These are phyloP conservation scores for Dendrocopos noguchii DNA, from an alignment of 2,113 vertebrate species.

Conservation along the genomic window DNA sequence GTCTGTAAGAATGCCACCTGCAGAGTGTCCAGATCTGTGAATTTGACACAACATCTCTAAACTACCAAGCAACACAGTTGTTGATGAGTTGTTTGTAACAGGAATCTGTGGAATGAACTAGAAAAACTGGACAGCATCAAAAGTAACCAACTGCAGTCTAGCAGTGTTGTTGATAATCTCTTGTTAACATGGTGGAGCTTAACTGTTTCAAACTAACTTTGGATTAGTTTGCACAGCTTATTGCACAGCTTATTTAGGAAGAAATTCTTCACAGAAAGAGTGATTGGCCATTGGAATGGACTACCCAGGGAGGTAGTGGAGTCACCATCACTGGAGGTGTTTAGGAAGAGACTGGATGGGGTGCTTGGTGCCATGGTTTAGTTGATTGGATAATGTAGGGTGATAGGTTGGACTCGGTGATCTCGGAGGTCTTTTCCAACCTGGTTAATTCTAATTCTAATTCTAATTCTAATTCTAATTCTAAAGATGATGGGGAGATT, in stretches of 20 bases:
- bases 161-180: neutral
- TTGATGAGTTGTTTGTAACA: neutral
- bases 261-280: too few species aligned
- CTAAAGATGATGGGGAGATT: neutral
- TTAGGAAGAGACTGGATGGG: too few species aligned
- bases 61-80: neutral
- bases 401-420: too few species aligned
- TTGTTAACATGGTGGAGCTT: neutral
- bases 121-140: neutral
- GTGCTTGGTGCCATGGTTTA: too few species aligned
- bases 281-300: too few species aligned
- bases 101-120: neutral
- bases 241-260: too few species aligned
- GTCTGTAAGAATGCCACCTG: neutral
- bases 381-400: too few species aligned
- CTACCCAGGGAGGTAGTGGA: too few species aligned
- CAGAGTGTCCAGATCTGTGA: neutral
- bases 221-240: neutral
- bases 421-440: too few species aligned
- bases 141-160: neutral
- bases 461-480: too few species aligned
- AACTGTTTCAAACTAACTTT: slow-evolving; percentile 19
- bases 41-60: neutral
- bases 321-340: too few species aligned
- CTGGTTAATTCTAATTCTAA: too few species aligned